Percentiles rank a stretch among this genome's conserved stretches.
Conservation (phyloP, 2,888 invertebrate genomes). For the Andrena haemorrhoa region DNA sequence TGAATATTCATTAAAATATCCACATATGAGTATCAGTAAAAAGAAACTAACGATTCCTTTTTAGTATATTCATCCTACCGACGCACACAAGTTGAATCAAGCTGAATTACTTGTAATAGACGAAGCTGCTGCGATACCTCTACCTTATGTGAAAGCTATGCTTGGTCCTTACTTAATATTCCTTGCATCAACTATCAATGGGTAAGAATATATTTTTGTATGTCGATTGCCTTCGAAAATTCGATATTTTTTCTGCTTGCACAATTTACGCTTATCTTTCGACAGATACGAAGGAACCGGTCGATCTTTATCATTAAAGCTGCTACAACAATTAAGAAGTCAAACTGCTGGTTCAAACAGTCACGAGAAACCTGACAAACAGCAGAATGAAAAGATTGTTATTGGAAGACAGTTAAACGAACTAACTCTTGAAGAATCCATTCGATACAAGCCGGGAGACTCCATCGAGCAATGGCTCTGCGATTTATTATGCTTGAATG, state of each 20-base stretch:
- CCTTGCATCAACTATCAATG: constrained; percentile 98
- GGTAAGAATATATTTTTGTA: constrained; percentile 85
- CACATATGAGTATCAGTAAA: not conserved
- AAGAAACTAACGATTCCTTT: constrained; percentile 20
- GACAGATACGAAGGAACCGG: constrained; percentile 97
- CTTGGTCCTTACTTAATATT: constrained; percentile 96
- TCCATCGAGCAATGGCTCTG: constrained; percentile 96
- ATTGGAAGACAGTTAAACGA: constrained; percentile 86
- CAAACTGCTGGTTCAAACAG: constrained; percentile 87
- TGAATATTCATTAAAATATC: constrained; percentile 1
- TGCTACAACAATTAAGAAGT: constrained; percentile 94
- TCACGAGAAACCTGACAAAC: constrained; percentile 85
- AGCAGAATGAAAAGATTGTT: constrained; percentile 83
- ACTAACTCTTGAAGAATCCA: constrained; percentile 95
- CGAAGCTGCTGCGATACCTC: constrained; percentile 99
- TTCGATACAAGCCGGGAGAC: constrained; percentile 94
- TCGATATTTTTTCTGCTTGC: not conserved
- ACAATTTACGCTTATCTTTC: constrained; percentile 18
- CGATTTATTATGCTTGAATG: constrained; percentile 95
- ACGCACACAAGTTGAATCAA: constrained; percentile 94
- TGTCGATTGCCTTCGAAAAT: not conserved
- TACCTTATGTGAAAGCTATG: constrained; percentile 95
- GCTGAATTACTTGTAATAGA: constrained; percentile 98
- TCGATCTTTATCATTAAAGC: constrained; percentile 96
- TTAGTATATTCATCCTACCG: constrained; percentile 97